A percentile compares a stretch with the other conserved stretches of the same genome.
Evolutionary conservation across 1,140 invertebrate genomes (phyloP).

Genomic region (Vanessa atalanta): DNA sequence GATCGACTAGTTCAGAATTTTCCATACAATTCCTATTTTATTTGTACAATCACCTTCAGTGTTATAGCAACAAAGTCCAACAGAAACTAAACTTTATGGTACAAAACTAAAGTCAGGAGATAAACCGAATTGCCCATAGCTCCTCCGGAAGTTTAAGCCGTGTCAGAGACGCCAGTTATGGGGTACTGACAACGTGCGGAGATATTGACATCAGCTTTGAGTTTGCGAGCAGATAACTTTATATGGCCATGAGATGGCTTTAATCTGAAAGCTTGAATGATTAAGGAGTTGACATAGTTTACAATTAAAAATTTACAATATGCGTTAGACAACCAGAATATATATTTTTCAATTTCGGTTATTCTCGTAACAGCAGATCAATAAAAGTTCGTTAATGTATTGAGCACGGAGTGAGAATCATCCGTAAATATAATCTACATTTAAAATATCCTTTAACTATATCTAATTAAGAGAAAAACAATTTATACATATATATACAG

Average conservation of each 20-base stretch:
- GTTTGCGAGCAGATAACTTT: neutral
- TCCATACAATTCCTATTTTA: neutral
- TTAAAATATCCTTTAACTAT: too few relatives aligned
- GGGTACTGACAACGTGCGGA: neutral
- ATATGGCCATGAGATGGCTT: neutral
- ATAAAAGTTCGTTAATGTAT: too few relatives aligned
- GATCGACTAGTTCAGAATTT: too few relatives aligned
- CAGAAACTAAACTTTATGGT: conserved; percentile 1
- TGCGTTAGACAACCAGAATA: too few relatives aligned
- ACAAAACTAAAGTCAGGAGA: conserved; percentile 5
- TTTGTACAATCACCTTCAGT: neutral
- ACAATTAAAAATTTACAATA: too few relatives aligned
- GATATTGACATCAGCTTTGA: conserved; percentile 14
- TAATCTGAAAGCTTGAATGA: neutral
- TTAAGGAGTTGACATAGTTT: too few relatives aligned
- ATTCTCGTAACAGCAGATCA: too few relatives aligned
- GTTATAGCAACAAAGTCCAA: conserved; percentile 4
- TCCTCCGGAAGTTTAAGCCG: conserved; percentile 15
- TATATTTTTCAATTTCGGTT: too few relatives aligned
- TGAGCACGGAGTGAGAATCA: too few relatives aligned
- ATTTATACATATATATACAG: neutral
- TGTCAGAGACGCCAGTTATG: neutral
- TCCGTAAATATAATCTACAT: too few relatives aligned
- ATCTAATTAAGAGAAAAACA: neutral
- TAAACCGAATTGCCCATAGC: conserved; percentile 7